Evolutionary conservation across 2,797 vertebrate species (phyloP).

Genomic region (Hydrocynus forskahlii): DNA sequence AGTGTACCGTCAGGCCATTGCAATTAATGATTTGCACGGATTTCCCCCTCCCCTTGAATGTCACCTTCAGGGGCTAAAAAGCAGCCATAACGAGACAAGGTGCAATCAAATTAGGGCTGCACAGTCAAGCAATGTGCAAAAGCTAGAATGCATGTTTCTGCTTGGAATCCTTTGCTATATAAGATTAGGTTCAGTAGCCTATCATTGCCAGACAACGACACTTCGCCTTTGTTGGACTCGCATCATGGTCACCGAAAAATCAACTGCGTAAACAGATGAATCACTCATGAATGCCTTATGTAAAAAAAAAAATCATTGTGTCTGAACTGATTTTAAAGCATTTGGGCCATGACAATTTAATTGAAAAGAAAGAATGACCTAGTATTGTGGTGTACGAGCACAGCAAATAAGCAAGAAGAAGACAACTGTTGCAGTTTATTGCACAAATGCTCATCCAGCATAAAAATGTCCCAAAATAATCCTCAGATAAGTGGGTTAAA

Average conservation of each 20-base stretch:
- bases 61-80: conserved; percentile 47
- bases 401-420: conserved; percentile 52
- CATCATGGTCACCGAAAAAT: conserved; percentile 9
- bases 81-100: conserved; percentile 6
- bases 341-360: conserved; percentile 78
- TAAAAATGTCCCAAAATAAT: too few relatives aligned
- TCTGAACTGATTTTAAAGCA: conserved; percentile 58
- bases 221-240: background rate
- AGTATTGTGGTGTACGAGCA: background rate
- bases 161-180: conserved; percentile 22
- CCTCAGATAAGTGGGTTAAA: background rate
- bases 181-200: conserved; percentile 32
- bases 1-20: conserved; percentile 47
- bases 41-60: conserved; percentile 30
- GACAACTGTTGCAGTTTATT: background rate
- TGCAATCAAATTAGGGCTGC: conserved; percentile 41
- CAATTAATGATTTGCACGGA: conserved; percentile 44
- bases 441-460: background rate
- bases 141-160: conserved; percentile 34
- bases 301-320: conserved; percentile 41
- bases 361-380: conserved; percentile 55
- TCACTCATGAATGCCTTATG: conserved; percentile 41
- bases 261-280: conserved; percentile 14
- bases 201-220: conserved; percentile 5
- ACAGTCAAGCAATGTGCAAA: conserved; percentile 39